phyloP scores from a whole-genome alignment of 2,888 invertebrate genomes.

The Trissolcus japonicus region DNA sequence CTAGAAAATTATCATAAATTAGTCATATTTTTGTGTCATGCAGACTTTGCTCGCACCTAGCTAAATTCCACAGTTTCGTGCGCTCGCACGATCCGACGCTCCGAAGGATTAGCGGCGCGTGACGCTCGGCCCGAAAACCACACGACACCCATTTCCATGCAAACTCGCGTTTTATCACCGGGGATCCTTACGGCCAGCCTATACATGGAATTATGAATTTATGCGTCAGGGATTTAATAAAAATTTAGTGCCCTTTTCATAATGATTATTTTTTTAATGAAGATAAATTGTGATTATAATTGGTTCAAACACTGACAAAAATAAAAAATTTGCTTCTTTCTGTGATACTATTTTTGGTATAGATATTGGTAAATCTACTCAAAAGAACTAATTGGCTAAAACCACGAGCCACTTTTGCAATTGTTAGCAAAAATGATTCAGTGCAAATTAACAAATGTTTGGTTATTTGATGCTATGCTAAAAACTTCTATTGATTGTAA shows the following conservation, averaged over 20 bases:
- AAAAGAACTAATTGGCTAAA: too few species aligned
- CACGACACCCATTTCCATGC: constrained; percentile 54
- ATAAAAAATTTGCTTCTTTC: background rate
- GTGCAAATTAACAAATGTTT: too few species aligned
- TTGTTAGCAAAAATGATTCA: too few species aligned
- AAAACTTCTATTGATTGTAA: too few species aligned
- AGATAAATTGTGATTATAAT: constrained; percentile 20
- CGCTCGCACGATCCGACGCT: constrained; percentile 63
- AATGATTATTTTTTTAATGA: constrained; percentile 44
- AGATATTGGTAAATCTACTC: too few species aligned
- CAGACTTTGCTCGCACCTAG: constrained; percentile 52
- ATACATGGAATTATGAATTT: constrained; percentile 49
- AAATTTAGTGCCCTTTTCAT: constrained; percentile 46
- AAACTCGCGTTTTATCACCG: constrained; percentile 50
- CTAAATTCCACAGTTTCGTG: constrained; percentile 63
- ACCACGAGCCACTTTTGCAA: too few species aligned
- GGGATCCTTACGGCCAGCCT: constrained; percentile 39
- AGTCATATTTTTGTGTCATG: constrained; percentile 67
- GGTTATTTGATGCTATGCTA: too few species aligned
- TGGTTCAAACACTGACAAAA: constrained; percentile 11
- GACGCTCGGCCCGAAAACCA: constrained; percentile 57
- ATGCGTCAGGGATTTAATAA: constrained; percentile 43
- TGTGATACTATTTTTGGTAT: too few species aligned
- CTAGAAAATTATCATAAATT: constrained; percentile 71
- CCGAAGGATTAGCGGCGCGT: constrained; percentile 62